Base-by-base conservation (phyloP, 1,140 invertebrate genomes). In the Arion vulgaris region DNA sequence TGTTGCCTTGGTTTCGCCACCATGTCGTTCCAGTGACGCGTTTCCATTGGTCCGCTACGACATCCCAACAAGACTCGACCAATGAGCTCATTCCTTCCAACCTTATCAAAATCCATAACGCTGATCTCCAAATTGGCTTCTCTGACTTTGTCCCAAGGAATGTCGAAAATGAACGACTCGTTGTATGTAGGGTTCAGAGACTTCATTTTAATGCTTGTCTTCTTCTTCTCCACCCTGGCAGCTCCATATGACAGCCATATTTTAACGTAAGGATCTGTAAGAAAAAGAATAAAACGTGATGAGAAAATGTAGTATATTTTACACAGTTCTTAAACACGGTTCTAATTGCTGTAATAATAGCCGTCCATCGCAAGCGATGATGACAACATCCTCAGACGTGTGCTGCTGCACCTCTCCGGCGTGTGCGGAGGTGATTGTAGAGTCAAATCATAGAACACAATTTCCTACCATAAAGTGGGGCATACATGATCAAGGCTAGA, bases 41-140 rank as follows among this genome's bases (percentile, higher is more conserved):
- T 94, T 32, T 96, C 96, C 62, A 96, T 94, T 32, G 96, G 96
- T 79, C 96, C 96, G 87, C 95, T 95, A 75, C 94, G 94, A 1
- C 95, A 94, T 0, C 96, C 96, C 66, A 97, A 95, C 17, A 95
- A 95, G 19, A 96, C 95, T 91, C 96, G 96, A 26, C 96, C 96
- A 92, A 97, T 96, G 82, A 97, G 93, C 90, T 97, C 96, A 90
- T 98, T 97, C 26, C 95, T 94, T 19, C 96, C 96, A 81, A 97
- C 95, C 90, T 96, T 96, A 92, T 97, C 97, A 91, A 97, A 97
- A 93, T 98, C 97, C 90, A 97, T 96, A 73, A 97, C 96, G 93
- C 96, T 96, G 71, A 97, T 94, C 73, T 97, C 94, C 13, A 98
- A 93, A 78, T 95, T 95, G 81, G 97, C 96, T 86, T 97, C 96